Evolutionary conservation across 1,140 invertebrate genomes (phyloP).

Genomic region (Neelides sp.): DNA sequence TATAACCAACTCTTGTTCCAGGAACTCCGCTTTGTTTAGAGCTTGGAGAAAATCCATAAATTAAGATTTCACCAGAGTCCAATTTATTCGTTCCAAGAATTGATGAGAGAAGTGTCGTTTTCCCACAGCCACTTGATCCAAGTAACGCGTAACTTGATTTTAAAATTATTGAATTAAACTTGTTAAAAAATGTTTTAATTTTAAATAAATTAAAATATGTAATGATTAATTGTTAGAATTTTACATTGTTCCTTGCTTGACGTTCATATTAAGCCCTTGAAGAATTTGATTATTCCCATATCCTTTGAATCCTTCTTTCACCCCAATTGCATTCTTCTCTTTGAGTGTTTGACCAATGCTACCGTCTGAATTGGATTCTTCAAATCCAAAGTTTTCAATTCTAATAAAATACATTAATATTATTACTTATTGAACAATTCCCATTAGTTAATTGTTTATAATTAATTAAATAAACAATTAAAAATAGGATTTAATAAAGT

Average conservation of each 20-base stretch:
- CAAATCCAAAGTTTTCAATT: too few relatives aligned
- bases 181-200: background rate
- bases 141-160: background rate
- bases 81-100: background rate
- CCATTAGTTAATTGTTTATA: too few relatives aligned
- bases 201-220: background rate
- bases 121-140: background rate
- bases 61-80: slow-evolving; percentile 5
- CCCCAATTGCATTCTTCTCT: too few relatives aligned
- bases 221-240: background rate
- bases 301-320: too few relatives aligned
- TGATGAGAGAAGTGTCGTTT: background rate
- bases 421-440: too few relatives aligned
- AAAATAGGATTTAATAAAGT: too few relatives aligned
- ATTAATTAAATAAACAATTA: too few relatives aligned
- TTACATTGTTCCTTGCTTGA: background rate
- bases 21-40: background rate
- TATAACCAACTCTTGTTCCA: slow-evolving; percentile 20
- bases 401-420: too few relatives aligned
- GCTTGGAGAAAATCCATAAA: background rate
- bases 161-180: background rate
- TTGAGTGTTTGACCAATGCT: too few relatives aligned
- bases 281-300: background rate
- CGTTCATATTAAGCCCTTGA: background rate
- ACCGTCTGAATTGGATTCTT: too few relatives aligned